Evolutionary conservation across 2,888 invertebrate genomes (phyloP).

Genomic region (Leuctra nigra): DNA sequence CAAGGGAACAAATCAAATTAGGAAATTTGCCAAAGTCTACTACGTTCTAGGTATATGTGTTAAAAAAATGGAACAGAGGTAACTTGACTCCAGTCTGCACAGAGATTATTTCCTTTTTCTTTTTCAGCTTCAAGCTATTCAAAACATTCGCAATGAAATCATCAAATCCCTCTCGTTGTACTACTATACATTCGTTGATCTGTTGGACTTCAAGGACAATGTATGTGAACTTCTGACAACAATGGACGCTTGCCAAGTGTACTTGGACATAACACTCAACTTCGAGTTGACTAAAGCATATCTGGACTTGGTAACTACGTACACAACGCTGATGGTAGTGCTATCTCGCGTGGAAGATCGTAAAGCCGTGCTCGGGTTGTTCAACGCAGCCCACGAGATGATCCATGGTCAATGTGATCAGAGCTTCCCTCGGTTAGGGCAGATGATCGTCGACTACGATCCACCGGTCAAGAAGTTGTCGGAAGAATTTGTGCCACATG

Average conservation of each 20-base stretch:
- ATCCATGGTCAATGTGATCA: constrained; percentile 82
- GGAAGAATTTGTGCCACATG: constrained; percentile 95
- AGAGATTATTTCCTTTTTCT: constrained; percentile 18
- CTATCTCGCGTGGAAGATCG: constrained; percentile 97
- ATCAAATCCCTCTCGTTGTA: constrained; percentile 94
- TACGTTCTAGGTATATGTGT: too few species aligned
- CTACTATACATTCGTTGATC: constrained; percentile 98
- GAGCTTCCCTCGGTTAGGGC: constrained; percentile 92
- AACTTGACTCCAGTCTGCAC: too few species aligned
- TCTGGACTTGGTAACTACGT: constrained; percentile 88
- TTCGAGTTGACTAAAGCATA: constrained; percentile 95
- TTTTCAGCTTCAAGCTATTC: constrained; percentile 66
- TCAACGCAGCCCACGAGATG: constrained; percentile 97
- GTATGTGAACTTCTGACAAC: constrained; percentile 86
- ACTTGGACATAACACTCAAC: constrained; percentile 90
- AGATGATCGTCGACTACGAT: constrained; percentile 97
- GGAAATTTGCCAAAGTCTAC: too few species aligned
- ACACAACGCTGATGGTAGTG: constrained; percentile 93
- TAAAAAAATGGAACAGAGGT: too few species aligned
- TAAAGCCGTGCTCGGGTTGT: constrained; percentile 93
- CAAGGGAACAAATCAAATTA: too few species aligned
- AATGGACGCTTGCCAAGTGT: constrained; percentile 94
- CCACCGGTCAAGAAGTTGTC: constrained; percentile 89
- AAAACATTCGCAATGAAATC: constrained; percentile 84
- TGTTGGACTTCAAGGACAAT: constrained; percentile 95